phyloP scores from a whole-genome alignment of 2,113 vertebrate genomes.

The Gadus chalcogrammus region DNA sequence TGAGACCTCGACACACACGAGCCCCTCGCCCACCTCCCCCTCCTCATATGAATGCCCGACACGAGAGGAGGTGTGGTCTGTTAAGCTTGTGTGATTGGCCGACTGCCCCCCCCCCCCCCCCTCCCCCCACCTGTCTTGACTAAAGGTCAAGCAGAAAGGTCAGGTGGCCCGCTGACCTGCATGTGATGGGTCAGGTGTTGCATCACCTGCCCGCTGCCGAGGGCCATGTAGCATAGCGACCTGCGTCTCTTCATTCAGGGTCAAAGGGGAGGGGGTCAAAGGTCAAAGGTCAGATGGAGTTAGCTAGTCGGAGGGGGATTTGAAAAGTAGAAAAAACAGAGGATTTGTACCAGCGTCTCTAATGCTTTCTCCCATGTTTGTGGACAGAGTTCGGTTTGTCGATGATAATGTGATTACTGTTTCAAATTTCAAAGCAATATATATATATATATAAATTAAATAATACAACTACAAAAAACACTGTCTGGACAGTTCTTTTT shows the following conservation, averaged over 20 bases:
- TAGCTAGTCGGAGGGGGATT: constrained; percentile 9
- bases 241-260: constrained; percentile 62
- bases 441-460: constrained; percentile 53
- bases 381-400: constrained; percentile 64
- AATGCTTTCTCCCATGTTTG: constrained; percentile 63
- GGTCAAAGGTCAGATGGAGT: constrained; percentile 22
- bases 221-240: constrained; percentile 42
- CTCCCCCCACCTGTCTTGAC: constrained; percentile 39
- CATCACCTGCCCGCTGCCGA: constrained; percentile 37
- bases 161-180: constrained; percentile 43
- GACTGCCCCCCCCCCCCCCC: constrained; percentile 23
- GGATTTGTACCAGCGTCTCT: constrained; percentile 59
- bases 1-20: constrained; percentile 44
- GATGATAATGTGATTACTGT: constrained; percentile 65
- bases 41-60: constrained; percentile 44
- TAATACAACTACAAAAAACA: constrained; percentile 58
- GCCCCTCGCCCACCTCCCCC: not conserved
- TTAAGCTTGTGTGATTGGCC: constrained; percentile 36
- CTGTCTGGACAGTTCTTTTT: constrained; percentile 46
- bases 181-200: constrained; percentile 51
- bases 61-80: constrained; percentile 40
- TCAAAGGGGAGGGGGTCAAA: constrained; percentile 18
- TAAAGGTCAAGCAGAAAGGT: constrained; percentile 50
- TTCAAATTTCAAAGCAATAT: constrained; percentile 70
- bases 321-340: constrained; percentile 11